Conservation (phyloP, 2,888 invertebrate species). For the Onchidella celtica region DNA sequence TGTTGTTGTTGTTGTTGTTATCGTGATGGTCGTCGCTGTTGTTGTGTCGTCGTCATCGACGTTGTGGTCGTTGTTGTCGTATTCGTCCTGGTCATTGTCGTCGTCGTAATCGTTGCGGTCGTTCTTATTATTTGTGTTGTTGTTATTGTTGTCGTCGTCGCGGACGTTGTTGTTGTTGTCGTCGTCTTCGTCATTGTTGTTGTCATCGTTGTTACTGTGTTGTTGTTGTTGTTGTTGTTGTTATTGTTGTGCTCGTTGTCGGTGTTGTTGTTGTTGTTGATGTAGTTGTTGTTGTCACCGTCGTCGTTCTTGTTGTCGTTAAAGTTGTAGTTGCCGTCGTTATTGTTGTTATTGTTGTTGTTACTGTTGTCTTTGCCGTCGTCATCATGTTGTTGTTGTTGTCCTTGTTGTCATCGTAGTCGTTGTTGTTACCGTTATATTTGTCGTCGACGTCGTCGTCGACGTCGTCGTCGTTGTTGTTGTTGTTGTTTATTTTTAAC, state of each 20-base stretch:
- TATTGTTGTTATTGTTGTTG: not conserved
- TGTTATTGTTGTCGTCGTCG: too few species aligned
- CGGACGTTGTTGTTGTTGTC: too few species aligned
- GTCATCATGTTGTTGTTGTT: conserved; percentile 9
- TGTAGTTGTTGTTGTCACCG: not conserved
- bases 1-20: too few species aligned
- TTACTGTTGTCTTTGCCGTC: not conserved
- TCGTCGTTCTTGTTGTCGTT: conserved; percentile 10
- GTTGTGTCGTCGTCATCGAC: too few species aligned
- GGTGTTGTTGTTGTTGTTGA: conserved; percentile 19
- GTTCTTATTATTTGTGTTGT: too few species aligned
- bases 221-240: conserved; percentile 22
- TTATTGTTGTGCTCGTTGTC: not conserved
- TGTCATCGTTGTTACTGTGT: not conserved
- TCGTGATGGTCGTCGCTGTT: too few species aligned
- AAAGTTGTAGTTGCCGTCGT: not conserved
- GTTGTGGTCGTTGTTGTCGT: too few species aligned
- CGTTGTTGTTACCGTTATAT: not conserved
- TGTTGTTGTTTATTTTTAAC: too few species aligned
- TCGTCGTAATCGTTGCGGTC: too few species aligned
- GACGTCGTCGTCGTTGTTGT: too few species aligned
- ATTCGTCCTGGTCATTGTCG: too few species aligned
- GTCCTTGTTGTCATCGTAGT: not conserved
- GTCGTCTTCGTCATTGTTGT: not conserved
- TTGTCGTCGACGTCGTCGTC: too few species aligned